Evolutionary conservation across 2,797 vertebrate species (phyloP), one percentile per base, ranked within the genome.

Genomic region (Epinephelus malabaricus): DNA sequence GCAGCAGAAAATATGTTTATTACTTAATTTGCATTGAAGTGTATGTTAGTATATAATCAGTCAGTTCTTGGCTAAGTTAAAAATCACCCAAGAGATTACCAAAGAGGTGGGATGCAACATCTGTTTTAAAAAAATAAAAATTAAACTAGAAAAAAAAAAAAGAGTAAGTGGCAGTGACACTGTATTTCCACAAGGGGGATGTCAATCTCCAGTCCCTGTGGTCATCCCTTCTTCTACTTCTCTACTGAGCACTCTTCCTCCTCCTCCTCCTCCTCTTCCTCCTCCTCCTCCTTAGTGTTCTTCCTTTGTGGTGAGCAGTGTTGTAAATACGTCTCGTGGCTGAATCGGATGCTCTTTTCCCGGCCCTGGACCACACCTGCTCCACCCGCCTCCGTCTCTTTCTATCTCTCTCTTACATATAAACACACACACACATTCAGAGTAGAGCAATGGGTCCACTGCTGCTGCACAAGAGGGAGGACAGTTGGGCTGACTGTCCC

Each of bases 311-410:
- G 83, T 90, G 91, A 85, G 87, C 87, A 85, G 84, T 81, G 87
- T 63, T 92, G 90, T 93, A 94, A 83, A 90, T 88, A 88, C 0
- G 70, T 91, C 78, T 81, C 2, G 45, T 87, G 88, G 83, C 86
- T 88, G 79, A 81, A n/a, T 82, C n/a, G 55, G 82, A 86, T 64
- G 74, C 61, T 77, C 69, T 54, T 50, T 19, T 78, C 72, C 78
- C 2, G 40, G 75, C 70, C 79, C 71, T 80, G 86, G 86, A 90
- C 80, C 85, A 76, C 84, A 86, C 90, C 86, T 88, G 89, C 89
- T 93, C 40, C 88, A 70, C 82, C 81, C 46, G 55, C 71, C 47
- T 38, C 67, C 63, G 18, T 70, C 80, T 84, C 58, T 46, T 5
- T 81, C 47, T 71, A 60, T 63, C 23, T 60, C 46, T 64, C 56